phyloP scores from a whole-genome alignment of 2,113 vertebrate species.

The Girardinichthys multiradiatus region DNA sequence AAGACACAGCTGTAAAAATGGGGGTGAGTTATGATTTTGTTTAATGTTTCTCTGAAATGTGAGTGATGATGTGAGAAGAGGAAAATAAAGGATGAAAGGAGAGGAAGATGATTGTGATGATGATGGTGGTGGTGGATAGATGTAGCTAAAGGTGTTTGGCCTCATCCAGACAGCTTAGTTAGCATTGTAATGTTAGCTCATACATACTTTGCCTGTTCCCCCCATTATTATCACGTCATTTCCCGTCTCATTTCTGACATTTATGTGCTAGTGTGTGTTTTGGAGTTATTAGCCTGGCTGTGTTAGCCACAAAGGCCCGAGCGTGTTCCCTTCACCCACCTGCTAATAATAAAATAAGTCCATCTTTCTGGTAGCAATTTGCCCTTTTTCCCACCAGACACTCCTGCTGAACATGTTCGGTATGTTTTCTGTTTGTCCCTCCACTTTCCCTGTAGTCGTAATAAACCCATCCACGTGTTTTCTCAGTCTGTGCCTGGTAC shows the following conservation, averaged over 20 bases:
- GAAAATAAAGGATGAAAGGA: slow-evolving; percentile 13
- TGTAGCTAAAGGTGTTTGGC: slow-evolving; percentile 46
- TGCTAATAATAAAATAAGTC: background rate
- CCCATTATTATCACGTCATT: background rate
- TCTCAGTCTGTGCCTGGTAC: slow-evolving; percentile 50
- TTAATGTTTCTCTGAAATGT: background rate
- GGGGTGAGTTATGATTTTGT: slow-evolving; percentile 65
- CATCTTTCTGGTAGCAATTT: background rate
- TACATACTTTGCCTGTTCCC: background rate
- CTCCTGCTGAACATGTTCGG: background rate
- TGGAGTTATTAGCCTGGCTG: slow-evolving; percentile 58
- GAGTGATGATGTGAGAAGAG: slow-evolving; percentile 24
- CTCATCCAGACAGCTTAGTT: background rate
- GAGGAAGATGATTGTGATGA: slow-evolving; percentile 2
- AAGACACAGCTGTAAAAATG: slow-evolving; percentile 53
- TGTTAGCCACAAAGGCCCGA: slow-evolving; percentile 40
- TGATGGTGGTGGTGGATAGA: slow-evolving; percentile 48
- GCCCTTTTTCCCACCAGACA: background rate
- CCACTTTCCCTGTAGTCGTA: slow-evolving; percentile 45
- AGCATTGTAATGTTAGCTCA: background rate
- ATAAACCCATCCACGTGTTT: slow-evolving; percentile 70
- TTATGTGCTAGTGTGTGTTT: slow-evolving; percentile 29
- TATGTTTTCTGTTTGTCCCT: slow-evolving; percentile 26
- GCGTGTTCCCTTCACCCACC: background rate
- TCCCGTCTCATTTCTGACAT: background rate